Evolutionary conservation across 2,888 invertebrate genomes (phyloP).

Genomic region (Nephrotoma appendiculata): DNA sequence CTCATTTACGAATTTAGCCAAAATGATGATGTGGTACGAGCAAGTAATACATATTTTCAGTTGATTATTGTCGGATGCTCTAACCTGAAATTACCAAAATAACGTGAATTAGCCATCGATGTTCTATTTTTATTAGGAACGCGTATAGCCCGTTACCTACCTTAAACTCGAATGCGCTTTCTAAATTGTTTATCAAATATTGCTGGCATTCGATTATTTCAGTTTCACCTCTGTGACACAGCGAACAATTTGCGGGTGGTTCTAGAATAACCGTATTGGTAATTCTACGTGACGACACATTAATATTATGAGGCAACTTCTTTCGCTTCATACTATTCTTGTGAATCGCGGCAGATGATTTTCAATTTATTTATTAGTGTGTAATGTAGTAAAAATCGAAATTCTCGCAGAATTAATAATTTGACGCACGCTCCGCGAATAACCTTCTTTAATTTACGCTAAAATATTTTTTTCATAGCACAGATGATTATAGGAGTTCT

Average conservation of each 20-base stretch:
- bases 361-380: too few species aligned
- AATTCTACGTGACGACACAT: neutral
- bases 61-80: neutral
- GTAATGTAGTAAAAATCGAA: too few species aligned
- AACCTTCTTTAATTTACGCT: too few species aligned
- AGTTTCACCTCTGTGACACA: neutral
- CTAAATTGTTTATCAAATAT: neutral
- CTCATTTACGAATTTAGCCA: neutral
- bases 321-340: neutral
- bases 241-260: neutral
- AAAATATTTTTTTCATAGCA: too few species aligned
- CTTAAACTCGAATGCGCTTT: neutral
- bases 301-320: neutral
- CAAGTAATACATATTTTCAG: neutral
- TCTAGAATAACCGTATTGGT: neutral
- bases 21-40: neutral
- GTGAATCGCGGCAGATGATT: neutral
- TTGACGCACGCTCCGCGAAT: too few species aligned
- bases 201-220: neutral
- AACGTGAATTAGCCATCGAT: neutral
- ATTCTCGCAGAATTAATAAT: too few species aligned
- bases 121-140: neutral
- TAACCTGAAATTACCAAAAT: neutral
- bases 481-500: too few species aligned
- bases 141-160: neutral